These are phyloP conservation scores for Dicerorhinus sumatrensis DNA, from an alignment of 2,113 vertebrate genomes.

Conservation along the genomic window DNA sequence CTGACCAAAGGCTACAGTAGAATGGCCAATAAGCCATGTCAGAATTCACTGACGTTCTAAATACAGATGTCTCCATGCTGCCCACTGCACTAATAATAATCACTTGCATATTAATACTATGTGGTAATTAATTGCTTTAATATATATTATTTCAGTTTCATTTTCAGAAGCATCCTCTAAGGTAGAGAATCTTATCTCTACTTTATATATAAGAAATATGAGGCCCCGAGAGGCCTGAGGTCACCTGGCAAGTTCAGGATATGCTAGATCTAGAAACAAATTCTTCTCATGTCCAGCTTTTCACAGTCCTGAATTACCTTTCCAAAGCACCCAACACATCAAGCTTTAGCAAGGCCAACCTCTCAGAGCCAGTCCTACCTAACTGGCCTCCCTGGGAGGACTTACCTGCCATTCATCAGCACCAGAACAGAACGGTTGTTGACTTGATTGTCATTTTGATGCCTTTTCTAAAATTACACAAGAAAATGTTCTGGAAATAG, in stretches of 20 bases:
- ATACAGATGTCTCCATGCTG: neutral
- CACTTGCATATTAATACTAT: neutral
- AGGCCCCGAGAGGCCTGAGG: neutral
- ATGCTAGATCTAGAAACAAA: constrained; percentile 13
- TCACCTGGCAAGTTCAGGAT: neutral
- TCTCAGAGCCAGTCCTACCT: neutral
- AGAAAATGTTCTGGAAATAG: constrained; percentile 61
- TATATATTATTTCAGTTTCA: constrained; percentile 53
- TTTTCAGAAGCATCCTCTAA: constrained; percentile 27
- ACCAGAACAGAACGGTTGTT: constrained; percentile 94
- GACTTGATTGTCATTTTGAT: constrained; percentile 94
- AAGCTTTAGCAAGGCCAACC: neutral
- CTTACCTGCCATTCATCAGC: constrained; percentile 93
- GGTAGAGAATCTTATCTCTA: constrained; percentile 4
- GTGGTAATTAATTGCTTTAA: constrained; percentile 36
- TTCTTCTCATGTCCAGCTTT: constrained; percentile 5
- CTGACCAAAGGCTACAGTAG: neutral
- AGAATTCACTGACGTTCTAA: neutral
- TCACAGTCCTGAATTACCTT: neutral
- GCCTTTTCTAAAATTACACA: constrained; percentile 91
- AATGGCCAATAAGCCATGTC: neutral
- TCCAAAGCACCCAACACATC: neutral
- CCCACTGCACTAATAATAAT: neutral
- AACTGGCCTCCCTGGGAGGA: neutral
- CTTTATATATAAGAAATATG: constrained; percentile 42